These are phyloP conservation scores for Zelostemma sp. DNA, from an alignment of 1,140 invertebrate genomes.

Conservation along the genomic window DNA sequence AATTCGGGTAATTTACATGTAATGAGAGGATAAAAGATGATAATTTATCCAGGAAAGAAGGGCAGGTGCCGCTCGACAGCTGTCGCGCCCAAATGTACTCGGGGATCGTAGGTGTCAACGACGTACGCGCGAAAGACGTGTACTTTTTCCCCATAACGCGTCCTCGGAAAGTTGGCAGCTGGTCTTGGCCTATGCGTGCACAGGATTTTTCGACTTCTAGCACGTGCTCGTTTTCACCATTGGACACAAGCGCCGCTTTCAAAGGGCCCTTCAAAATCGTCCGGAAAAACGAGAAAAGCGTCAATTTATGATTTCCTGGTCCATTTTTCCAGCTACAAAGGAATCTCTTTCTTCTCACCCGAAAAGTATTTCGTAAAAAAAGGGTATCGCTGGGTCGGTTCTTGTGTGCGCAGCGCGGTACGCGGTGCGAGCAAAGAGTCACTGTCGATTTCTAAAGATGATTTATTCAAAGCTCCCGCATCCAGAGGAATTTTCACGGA, in stretches of 20 bases:
- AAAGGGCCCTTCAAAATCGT: conserved; percentile 16
- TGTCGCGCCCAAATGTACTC: conserved; percentile 42
- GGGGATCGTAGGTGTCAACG: conserved; percentile 46
- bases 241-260: no score
- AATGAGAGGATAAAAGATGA: neutral
- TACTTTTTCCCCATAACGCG: conserved; percentile 43
- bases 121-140: conserved; percentile 35
- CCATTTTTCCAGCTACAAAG: no score
- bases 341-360: no score
- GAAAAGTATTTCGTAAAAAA: no score
- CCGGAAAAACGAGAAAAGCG: neutral
- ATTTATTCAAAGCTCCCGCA: no score
- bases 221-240: conserved; percentile 39
- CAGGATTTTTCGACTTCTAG: conserved; percentile 29
- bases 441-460: no score
- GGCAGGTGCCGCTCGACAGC: conserved; percentile 46
- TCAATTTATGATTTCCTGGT: no score
- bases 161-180: conserved; percentile 28
- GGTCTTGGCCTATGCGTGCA: conserved; percentile 29
- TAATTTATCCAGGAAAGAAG: neutral
- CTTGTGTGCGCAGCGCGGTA: no score
- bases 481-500: no score
- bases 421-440: no score
- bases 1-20: neutral
- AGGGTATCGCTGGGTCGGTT: no score